Evolutionary conservation across 2,888 invertebrate species (phyloP), one percentile per base, ranked within the genome.

Genomic region (Tortrix viridana): DNA sequence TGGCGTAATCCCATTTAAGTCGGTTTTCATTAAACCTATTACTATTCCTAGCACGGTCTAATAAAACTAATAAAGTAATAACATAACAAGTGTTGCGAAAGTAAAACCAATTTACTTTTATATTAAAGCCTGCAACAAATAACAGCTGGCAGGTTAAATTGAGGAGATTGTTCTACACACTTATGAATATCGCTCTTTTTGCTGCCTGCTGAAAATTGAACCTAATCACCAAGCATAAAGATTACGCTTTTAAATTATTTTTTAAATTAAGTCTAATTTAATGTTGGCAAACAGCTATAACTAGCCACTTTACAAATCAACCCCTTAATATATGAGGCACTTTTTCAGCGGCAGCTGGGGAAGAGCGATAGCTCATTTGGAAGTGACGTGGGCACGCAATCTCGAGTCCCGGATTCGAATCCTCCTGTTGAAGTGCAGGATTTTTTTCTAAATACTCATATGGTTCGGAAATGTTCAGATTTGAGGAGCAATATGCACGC

Each of bases 261-360:
- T 0, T 52, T 12, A 46, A 59, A 37, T 4, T 6, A 5, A 16
- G 18, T 18, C 23, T 53, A 50, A 16, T 16, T 56, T 46, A n/a
- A 41, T 41, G 5, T 26, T 26, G 56, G 62, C 19, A 14, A 44
- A 49, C 43, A 16, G 50, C 37, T 18, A 46, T 62, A 62, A 57
- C 56, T 62, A 62, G 62, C 56, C 62, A 57, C 62, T 57, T 62
- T 62, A 50, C 56, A 62, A 62, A 62, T 62, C 62, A 62, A 57
- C 62, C 38, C 62, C 50, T 62, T 57, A 57, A 56, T 56, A 56
- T 62, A 62, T 50, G 41, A 62, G 56, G 61, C 49, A 26, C 44
- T 56, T 62, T 62, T 62, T 62, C 61, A n/a, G 23, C 43, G 37
- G 50, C 37, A 22, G 5, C 18, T 22, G 16, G 32, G 16, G 50